Evolutionary conservation across 2,797 vertebrate genomes (phyloP).

Genomic region (Clarias platycephalus): DNA sequence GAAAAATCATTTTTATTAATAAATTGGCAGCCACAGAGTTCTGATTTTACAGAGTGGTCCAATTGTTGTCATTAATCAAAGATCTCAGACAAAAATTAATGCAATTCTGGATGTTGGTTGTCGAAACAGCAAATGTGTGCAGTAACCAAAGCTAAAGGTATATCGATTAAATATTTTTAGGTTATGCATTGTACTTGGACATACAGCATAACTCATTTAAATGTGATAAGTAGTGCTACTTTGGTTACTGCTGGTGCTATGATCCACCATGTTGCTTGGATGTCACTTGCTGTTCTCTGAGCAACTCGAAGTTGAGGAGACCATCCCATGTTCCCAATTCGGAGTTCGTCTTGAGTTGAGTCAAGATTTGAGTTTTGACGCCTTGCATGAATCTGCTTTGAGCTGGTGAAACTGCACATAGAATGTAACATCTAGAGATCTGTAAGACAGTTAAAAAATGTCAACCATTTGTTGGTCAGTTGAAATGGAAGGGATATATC

Average conservation of each 20-base stretch:
- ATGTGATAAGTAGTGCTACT: background rate
- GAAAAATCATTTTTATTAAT: too few relatives aligned
- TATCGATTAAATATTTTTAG: too few relatives aligned
- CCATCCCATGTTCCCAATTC: background rate
- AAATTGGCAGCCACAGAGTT: too few relatives aligned
- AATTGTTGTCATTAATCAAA: too few relatives aligned
- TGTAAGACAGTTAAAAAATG: background rate
- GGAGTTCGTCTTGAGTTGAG: background rate
- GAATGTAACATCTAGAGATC: too few relatives aligned
- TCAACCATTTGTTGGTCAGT: background rate
- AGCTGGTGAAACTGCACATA: background rate
- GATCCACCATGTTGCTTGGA: background rate
- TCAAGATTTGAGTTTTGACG: background rate
- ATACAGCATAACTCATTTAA: background rate
- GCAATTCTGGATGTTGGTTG: too few relatives aligned
- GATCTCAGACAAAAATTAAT: too few relatives aligned
- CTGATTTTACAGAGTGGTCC: too few relatives aligned
- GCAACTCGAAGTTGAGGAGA: background rate
- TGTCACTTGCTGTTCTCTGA: background rate
- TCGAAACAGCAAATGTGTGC: too few relatives aligned
- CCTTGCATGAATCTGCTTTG: background rate
- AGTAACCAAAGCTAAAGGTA: too few relatives aligned
- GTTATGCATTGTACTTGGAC: too few relatives aligned
- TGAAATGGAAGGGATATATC: background rate
- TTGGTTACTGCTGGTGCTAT: background rate